Percentiles rank a stretch among this genome's conserved stretches.
Conservation (phyloP, 2,113 vertebrate genomes). For the Lota lota region DNA sequence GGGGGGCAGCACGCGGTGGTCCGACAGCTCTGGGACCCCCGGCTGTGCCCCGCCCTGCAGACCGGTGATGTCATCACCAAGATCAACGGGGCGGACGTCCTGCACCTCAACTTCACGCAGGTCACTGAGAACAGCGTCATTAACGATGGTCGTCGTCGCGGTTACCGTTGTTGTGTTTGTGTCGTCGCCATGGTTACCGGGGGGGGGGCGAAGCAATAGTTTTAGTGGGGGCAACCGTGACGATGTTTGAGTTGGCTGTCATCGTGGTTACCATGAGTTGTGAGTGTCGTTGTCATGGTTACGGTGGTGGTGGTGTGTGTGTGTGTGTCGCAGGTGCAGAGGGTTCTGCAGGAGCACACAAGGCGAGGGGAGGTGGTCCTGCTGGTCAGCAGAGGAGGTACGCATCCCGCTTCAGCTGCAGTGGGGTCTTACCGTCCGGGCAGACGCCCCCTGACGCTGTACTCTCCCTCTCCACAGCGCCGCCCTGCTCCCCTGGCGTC, state of each 20-base stretch:
- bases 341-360: conserved; percentile 75
- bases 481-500: conserved; percentile 38
- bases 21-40: conserved; percentile 72
- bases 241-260: too few species aligned
- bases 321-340: conserved; percentile 66
- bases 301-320: neutral
- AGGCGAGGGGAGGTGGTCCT: conserved; percentile 76
- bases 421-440: too few species aligned
- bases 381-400: conserved; percentile 72
- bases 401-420: neutral
- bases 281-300: neutral
- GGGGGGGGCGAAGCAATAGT: too few species aligned
- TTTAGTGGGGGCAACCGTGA: too few species aligned
- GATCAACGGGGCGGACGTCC: conserved; percentile 74
- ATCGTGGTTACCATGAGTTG: too few species aligned
- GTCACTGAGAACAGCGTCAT: too few species aligned
- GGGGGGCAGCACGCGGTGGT: conserved; percentile 68
- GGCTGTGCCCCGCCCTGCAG: conserved; percentile 72
- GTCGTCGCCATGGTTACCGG: too few species aligned
- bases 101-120: conserved; percentile 72
- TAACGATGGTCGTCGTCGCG: too few species aligned
- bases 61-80: conserved; percentile 72
- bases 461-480: conserved; percentile 32
- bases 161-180: too few species aligned
- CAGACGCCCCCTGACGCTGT: neutral